Evolutionary conservation across 2,888 invertebrate species (phyloP), one percentile per base, ranked within the genome.

Genomic region (Ypsolopha sequella): DNA sequence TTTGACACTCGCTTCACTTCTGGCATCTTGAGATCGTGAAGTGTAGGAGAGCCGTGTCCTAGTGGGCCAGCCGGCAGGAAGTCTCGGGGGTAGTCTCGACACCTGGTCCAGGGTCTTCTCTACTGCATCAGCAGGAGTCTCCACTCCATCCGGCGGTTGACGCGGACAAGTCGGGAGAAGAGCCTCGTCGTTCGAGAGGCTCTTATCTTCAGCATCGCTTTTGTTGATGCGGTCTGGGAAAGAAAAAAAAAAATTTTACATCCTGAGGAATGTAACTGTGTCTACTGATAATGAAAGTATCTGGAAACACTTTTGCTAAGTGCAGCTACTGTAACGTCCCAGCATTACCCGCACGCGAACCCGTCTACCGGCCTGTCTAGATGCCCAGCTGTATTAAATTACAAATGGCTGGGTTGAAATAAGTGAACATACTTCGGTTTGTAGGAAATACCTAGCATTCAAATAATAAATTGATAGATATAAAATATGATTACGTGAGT

Each of bases 101-200:
- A 63, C 52, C 58, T 80, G 71, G 56, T 84, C 82, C 2, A 76
- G 79, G 36, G 67, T 70, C 63, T 84, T 81, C 69, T 93, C 92
- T 62, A 91, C 86, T 61, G 89, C 90, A 62, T 91, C 91, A 47
- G 88, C 85, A 51, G 94, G 93, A 72, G 93, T 93, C 75, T 94
- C 94, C 75, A 93, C 93, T 63, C 94, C 94, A 76, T 94, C 94
- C 44, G 94, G 94, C 58, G 94, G 94, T 71, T 93, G 91, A 62
- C 94, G 88, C 49, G 92, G 91, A 68, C 91, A 90, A 60, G 89
- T 88, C 51, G 89, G 86, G 38, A 80, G 66, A 51, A 82, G 80
- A 8, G 76, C 77, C 60, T 87, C 86, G 56, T 86, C 86, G 61
- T 85, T 86, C 41, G 86, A 85, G 54, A 85, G 72, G 57, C 81